Evolutionary conservation across 1,140 invertebrate species (phyloP).

Genomic region (Artemia franciscana): DNA sequence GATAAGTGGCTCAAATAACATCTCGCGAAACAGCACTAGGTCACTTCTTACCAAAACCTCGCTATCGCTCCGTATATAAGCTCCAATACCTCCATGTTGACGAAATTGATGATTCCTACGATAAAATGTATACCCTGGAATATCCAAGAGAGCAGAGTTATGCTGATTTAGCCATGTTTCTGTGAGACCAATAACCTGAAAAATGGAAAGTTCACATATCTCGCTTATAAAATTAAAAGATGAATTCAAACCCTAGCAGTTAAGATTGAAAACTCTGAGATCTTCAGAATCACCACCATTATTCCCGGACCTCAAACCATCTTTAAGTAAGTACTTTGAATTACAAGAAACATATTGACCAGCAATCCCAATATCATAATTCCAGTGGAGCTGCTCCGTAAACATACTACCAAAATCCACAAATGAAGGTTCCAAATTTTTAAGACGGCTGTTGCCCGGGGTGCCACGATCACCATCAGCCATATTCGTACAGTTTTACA

Average conservation of each 20-base stretch:
- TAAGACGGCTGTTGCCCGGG: background rate
- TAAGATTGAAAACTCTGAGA: background rate
- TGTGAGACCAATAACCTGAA: background rate
- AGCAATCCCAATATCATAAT: background rate
- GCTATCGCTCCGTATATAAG: background rate
- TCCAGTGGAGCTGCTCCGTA: no score
- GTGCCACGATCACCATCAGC: background rate
- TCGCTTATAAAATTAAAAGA: background rate
- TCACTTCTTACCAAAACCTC: background rate
- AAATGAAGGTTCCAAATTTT: background rate
- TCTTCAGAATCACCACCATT: background rate
- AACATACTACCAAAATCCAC: background rate
- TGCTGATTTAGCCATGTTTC: background rate
- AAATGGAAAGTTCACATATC: background rate
- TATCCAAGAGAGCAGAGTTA: background rate
- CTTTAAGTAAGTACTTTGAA: background rate
- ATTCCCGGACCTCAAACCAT: background rate
- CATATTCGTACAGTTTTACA: background rate
- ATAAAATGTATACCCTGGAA: background rate
- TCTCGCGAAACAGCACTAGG: background rate
- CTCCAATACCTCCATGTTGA: background rate
- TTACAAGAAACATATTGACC: background rate
- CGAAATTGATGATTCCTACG: no score
- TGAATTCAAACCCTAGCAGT: background rate
- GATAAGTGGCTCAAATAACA: background rate